These are phyloP conservation scores for Philaethria dido DNA, from an alignment of 2,888 invertebrate genomes.

Conservation along the genomic window DNA sequence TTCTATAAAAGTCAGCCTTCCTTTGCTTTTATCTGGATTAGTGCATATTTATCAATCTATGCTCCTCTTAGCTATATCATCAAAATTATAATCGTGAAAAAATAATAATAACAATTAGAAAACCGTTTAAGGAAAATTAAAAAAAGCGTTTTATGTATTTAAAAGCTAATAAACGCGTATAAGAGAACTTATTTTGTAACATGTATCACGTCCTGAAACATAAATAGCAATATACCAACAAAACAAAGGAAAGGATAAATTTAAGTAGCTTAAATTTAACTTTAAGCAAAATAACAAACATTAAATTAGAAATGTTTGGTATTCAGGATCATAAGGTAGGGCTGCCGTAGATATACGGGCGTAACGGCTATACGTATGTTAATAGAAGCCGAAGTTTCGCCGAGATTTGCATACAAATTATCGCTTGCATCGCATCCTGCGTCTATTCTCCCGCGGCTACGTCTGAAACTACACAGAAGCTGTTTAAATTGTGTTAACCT, in stretches of 20 bases:
- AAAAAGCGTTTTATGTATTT: no score
- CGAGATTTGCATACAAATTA: conserved; percentile 48
- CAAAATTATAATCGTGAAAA: no score
- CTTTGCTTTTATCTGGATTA: no score
- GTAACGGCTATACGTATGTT: conserved; percentile 47
- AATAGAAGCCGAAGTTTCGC: conserved; percentile 45
- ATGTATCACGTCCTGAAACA: background rate
- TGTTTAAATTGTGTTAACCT: conserved; percentile 29
- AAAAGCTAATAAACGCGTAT: no score
- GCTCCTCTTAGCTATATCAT: no score
- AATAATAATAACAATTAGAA: no score
- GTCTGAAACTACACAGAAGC: conserved; percentile 32
- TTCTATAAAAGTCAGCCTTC: no score
- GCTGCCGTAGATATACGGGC: conserved; percentile 37
- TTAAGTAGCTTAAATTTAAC: background rate
- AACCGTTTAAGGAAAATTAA: no score
- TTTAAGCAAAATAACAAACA: conserved; percentile 15
- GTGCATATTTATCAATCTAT: no score
- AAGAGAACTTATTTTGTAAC: background rate
- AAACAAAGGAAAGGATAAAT: background rate
- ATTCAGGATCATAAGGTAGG: conserved; percentile 31
- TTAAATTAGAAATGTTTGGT: conserved; percentile 28
- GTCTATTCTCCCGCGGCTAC: conserved; percentile 38
- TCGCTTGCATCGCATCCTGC: conserved; percentile 41
- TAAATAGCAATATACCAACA: background rate